A percentile compares a stretch with the other conserved stretches of the same genome.
These are phyloP conservation scores for Rosalia funebris DNA, from an alignment of 2,888 invertebrate genomes.

Conservation along the genomic window DNA sequence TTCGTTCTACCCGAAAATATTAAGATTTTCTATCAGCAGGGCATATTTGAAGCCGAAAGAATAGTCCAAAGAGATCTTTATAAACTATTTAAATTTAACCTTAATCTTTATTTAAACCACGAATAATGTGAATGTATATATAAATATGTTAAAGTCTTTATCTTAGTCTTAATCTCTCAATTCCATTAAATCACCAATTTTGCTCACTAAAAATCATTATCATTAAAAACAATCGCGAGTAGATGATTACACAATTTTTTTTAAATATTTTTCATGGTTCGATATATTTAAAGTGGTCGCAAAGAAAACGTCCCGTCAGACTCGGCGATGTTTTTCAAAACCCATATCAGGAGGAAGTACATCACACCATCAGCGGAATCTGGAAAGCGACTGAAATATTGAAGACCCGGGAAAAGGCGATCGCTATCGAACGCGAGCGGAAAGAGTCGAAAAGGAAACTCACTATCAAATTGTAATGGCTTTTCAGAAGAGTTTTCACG, in stretches of 20 bases:
- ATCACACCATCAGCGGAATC: slow-evolving; percentile 27
- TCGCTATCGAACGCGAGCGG: slow-evolving; percentile 32
- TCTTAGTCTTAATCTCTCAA: slow-evolving; percentile 6
- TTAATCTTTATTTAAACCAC: neutral
- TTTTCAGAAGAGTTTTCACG: slow-evolving; percentile 40
- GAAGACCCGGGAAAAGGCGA: slow-evolving; percentile 43
- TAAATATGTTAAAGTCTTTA: slow-evolving; percentile 10
- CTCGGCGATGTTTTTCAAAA: slow-evolving; percentile 34
- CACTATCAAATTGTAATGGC: slow-evolving; percentile 42
- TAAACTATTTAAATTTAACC: neutral
- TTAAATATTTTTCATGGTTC: slow-evolving; percentile 3
- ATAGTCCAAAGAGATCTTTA: neutral
- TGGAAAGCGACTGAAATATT: slow-evolving; percentile 39
- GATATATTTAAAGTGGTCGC: neutral
- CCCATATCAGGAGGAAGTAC: slow-evolving; percentile 25
- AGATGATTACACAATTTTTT: neutral
- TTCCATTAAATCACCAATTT: slow-evolving; percentile 19
- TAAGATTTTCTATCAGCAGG: slow-evolving; percentile 8
- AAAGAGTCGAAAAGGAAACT: slow-evolving; percentile 38
- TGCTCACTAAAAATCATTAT: slow-evolving; percentile 12
- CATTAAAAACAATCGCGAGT: neutral
- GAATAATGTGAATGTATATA: neutral
- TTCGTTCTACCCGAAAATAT: slow-evolving; percentile 15
- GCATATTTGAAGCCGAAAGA: slow-evolving; percentile 11
- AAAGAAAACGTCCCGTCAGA: slow-evolving; percentile 8